Percentiles rank a stretch among this genome's conserved stretches.
These are phyloP conservation scores for Cerastoderma edule DNA, from an alignment of 2,888 invertebrate species.

Conservation along the genomic window DNA sequence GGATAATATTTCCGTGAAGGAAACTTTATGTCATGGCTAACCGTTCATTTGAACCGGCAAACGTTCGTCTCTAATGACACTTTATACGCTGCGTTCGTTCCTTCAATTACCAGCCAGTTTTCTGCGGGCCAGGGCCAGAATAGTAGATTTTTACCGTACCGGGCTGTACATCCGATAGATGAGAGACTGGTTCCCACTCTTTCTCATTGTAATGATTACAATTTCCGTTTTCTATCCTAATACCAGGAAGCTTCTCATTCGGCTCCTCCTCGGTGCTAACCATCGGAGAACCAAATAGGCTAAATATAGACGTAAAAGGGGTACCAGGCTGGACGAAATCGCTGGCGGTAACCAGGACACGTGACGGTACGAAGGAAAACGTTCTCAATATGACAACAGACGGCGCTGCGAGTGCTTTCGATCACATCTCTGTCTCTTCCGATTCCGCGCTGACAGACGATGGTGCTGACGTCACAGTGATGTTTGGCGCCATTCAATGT, in stretches of 20 bases:
- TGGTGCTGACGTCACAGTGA: conserved; percentile 9
- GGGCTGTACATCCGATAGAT: no score
- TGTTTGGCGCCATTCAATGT: conserved; percentile 14
- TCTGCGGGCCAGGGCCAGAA: no score
- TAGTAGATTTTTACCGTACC: no score
- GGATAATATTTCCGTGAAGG: no score
- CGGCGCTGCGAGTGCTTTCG: not conserved
- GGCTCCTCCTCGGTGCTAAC: not conserved
- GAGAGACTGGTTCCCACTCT: no score
- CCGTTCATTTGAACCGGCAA: no score
- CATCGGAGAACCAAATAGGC: not conserved
- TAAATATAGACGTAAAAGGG: conserved; percentile 3
- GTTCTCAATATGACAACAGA: conserved; percentile 15
- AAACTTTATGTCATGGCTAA: no score
- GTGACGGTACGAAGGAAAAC: not conserved
- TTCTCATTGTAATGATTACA: no score
- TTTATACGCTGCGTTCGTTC: no score
- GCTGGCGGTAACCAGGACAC: not conserved
- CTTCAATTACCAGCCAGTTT: no score
- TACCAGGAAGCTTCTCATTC: not conserved
- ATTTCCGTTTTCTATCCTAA: not conserved
- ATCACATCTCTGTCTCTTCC: not conserved
- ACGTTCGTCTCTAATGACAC: no score
- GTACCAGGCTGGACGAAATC: not conserved
- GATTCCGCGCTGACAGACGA: not conserved